These are phyloP conservation scores for Scaptomyza cyrtandrae DNA, from an alignment of 2,888 invertebrate genomes.

Conservation along the genomic window DNA sequence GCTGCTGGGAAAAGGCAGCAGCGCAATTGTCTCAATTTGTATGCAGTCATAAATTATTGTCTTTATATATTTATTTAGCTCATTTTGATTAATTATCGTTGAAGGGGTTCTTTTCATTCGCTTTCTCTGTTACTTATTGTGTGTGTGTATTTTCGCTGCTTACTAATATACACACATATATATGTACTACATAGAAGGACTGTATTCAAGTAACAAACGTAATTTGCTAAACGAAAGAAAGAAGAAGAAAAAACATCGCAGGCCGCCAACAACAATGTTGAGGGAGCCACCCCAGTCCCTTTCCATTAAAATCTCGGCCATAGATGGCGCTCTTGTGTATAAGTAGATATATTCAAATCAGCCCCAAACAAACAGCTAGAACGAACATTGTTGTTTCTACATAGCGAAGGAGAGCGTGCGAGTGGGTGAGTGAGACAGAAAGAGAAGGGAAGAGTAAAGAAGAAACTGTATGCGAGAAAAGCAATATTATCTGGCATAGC, in stretches of 20 bases:
- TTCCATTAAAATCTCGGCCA: slow-evolving; percentile 69
- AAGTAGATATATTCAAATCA: slow-evolving; percentile 72
- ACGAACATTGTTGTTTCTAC: background rate
- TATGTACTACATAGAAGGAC: too few species aligned
- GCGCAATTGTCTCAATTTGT: slow-evolving; percentile 64
- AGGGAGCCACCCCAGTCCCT: slow-evolving; percentile 38
- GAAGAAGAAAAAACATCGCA: slow-evolving; percentile 45
- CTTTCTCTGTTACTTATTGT: slow-evolving; percentile 3
- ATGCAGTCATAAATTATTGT: slow-evolving; percentile 55
- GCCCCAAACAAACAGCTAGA: slow-evolving; percentile 56
- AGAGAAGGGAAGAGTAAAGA: slow-evolving; percentile 11
- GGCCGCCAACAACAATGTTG: slow-evolving; percentile 28
- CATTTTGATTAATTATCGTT: slow-evolving; percentile 65
- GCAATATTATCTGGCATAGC: background rate
- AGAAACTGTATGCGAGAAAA: slow-evolving; percentile 24
- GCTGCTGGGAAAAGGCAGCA: slow-evolving; percentile 16
- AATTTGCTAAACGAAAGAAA: slow-evolving; percentile 21
- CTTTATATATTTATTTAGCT: slow-evolving; percentile 57
- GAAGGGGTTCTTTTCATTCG: slow-evolving; percentile 37
- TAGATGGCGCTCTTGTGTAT: slow-evolving; percentile 78
- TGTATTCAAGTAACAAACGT: slow-evolving; percentile 15
- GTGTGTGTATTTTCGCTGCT: slow-evolving; percentile 11
- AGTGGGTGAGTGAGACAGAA: slow-evolving; percentile 24
- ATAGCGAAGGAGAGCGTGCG: slow-evolving; percentile 15
- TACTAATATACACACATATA: too few species aligned